Evolutionary conservation across 2,113 vertebrate genomes (phyloP).

Genomic region (Salvelinus alpinus): DNA sequence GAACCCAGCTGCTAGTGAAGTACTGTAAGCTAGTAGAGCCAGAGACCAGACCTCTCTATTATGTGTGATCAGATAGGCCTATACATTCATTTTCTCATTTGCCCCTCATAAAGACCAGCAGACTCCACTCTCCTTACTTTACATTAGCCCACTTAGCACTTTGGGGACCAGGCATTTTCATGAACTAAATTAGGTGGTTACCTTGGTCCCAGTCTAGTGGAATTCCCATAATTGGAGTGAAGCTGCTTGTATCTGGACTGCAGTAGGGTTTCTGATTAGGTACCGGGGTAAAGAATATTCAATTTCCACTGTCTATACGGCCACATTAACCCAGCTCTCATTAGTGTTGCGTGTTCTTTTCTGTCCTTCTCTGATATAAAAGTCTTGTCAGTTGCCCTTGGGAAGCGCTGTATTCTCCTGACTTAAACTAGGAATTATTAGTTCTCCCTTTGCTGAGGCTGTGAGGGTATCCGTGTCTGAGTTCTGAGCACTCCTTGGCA

Average conservation of each 20-base stretch:
- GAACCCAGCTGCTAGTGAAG: too few species aligned
- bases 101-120: background rate
- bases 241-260: background rate
- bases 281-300: background rate
- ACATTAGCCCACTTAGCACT: background rate
- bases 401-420: background rate
- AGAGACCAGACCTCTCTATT: background rate
- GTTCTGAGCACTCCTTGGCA: background rate
- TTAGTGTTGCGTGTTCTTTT: too few species aligned
- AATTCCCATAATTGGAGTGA: background rate
- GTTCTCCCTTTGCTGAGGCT: background rate
- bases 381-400: background rate
- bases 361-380: background rate
- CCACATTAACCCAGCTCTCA: too few species aligned
- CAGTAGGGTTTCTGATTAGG: background rate
- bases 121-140: background rate
- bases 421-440: background rate
- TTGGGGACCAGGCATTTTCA: background rate
- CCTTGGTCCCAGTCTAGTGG: background rate
- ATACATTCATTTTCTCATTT: background rate
- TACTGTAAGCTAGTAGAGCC: background rate
- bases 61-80: background rate
- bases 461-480: background rate
- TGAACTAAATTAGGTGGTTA: background rate
- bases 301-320: background rate